Percentiles rank a stretch among this genome's conserved stretches.
These are phyloP conservation scores for Labeo catla DNA, from an alignment of 2,113 vertebrate genomes.

Conservation along the genomic window DNA sequence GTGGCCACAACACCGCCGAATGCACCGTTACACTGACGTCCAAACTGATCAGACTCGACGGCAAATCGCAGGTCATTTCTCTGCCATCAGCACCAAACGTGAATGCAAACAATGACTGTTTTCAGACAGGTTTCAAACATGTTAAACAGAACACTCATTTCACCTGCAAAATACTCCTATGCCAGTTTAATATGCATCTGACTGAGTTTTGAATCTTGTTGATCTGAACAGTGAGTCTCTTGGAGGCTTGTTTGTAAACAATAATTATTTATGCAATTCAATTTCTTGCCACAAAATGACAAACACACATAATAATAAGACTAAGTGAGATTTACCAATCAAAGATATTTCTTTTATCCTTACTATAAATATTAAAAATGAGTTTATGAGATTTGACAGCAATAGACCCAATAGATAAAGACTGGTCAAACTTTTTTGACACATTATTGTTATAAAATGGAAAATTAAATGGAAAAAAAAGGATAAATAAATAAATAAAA, in stretches of 20 bases:
- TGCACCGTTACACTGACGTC: background rate
- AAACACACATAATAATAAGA: background rate
- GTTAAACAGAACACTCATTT: background rate
- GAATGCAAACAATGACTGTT: background rate
- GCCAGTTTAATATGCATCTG: background rate
- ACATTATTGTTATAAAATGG: too few relatives aligned
- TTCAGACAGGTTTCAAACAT: background rate
- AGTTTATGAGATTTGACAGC: background rate
- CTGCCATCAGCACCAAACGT: background rate
- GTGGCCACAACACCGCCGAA: slow-evolving; percentile 2
- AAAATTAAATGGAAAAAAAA: too few relatives aligned
- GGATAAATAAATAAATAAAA: too few relatives aligned
- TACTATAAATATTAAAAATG: background rate
- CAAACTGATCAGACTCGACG: background rate
- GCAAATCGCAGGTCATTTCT: background rate
- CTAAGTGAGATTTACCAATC: background rate
- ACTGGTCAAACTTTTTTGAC: background rate
- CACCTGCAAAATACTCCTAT: background rate
- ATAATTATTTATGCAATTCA: background rate
- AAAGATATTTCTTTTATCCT: background rate
- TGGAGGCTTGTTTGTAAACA: background rate
- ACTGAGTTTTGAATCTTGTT: background rate
- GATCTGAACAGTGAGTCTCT: background rate
- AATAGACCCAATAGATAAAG: background rate
- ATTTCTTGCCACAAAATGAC: background rate